phyloP scores from a whole-genome alignment of 2,797 vertebrate species.

The Eulemur rubriventer region DNA sequence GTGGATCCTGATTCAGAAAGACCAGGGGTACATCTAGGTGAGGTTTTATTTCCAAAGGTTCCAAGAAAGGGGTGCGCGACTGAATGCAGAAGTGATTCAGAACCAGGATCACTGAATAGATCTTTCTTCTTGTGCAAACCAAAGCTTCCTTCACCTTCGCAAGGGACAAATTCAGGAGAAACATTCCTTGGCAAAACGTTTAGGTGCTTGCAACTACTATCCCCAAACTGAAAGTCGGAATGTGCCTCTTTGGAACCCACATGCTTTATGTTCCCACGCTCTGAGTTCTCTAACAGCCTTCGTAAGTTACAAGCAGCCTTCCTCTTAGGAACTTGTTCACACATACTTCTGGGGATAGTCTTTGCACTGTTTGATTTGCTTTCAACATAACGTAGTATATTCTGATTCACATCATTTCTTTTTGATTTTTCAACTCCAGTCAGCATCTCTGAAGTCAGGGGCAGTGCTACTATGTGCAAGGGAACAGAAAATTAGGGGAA shows the following conservation, averaged over 20 bases:
- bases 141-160: slow-evolving; percentile 46
- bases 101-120: neutral
- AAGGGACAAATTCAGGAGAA: slow-evolving; percentile 33
- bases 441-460: slow-evolving; percentile 68
- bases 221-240: slow-evolving; percentile 17
- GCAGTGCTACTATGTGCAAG: slow-evolving; percentile 57
- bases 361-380: slow-evolving; percentile 47
- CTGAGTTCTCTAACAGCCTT: slow-evolving; percentile 69
- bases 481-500: slow-evolving; percentile 59
- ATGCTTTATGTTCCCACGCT: neutral
- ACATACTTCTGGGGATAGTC: slow-evolving; percentile 1
- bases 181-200: slow-evolving; percentile 26
- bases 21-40: neutral
- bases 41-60: neutral
- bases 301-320: slow-evolving; percentile 66
- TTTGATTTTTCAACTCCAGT: slow-evolving; percentile 60
- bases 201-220: slow-evolving; percentile 19
- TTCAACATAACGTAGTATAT: slow-evolving; percentile 24
- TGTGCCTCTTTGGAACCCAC: neutral
- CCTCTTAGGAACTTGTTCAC: slow-evolving; percentile 62
- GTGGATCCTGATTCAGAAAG: slow-evolving; percentile 14
- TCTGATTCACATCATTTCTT: slow-evolving; percentile 53
- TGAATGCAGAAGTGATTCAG: neutral
- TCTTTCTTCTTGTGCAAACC: slow-evolving; percentile 12
- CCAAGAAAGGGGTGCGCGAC: neutral